These are phyloP conservation scores for Holothuria scabra DNA, from an alignment of 53 echinoderm and acorn worm genomes.

Conservation along the genomic window DNA sequence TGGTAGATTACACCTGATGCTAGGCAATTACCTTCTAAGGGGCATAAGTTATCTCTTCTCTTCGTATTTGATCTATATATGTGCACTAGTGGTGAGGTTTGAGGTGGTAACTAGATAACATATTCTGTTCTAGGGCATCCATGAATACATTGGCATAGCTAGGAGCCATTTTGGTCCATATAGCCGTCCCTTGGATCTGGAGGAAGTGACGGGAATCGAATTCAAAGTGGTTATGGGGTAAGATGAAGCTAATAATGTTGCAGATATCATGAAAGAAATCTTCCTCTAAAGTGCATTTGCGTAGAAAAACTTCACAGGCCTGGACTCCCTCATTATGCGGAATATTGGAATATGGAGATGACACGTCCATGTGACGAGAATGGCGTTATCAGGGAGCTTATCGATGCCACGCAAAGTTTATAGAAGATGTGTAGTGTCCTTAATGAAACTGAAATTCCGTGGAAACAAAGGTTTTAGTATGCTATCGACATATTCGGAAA, in stretches of 20 bases:
- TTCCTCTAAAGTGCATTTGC: too few species aligned
- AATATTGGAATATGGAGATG: too few species aligned
- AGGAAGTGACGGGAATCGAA: too few species aligned
- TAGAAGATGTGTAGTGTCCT: background rate
- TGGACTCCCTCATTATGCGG: too few species aligned
- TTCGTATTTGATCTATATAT: background rate
- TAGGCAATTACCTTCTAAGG: too few species aligned
- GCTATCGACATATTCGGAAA: background rate
- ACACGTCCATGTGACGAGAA: background rate
- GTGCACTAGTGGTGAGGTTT: background rate
- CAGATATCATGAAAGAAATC: too few species aligned
- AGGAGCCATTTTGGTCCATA: too few species aligned
- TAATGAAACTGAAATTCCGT: background rate
- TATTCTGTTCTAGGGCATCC: background rate
- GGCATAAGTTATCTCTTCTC: too few species aligned
- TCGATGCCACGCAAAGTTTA: background rate
- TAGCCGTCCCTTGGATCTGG: background rate
- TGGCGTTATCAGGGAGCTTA: background rate
- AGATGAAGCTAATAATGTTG: too few species aligned
- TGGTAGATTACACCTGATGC: too few species aligned
- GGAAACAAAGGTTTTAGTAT: background rate
- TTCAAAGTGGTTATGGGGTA: too few species aligned
- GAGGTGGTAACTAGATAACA: background rate
- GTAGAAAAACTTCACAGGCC: too few species aligned
- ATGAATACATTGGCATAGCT: constrained; percentile 1